Conservation (phyloP, 1,140 invertebrate species). For the Gerris buenoi region DNA sequence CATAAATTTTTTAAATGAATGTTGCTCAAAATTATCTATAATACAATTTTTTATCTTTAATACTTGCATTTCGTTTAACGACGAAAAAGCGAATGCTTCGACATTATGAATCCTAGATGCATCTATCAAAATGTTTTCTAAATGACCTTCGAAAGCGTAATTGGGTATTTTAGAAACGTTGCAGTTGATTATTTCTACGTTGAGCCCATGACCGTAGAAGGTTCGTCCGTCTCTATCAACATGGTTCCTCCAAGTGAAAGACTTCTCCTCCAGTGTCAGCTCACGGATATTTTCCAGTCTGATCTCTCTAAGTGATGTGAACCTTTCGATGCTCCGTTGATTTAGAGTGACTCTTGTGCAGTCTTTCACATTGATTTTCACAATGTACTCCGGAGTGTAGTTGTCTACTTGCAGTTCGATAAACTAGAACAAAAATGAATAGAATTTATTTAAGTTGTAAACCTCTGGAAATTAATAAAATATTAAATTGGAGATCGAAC, state of each 20-base stretch:
- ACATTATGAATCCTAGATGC: slow-evolving; percentile 42
- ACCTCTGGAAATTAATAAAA: no score
- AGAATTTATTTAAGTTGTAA: no score
- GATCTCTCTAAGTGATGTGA: slow-evolving; percentile 33
- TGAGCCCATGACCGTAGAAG: slow-evolving; percentile 22
- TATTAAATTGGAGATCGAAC: no score
- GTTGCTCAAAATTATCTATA: slow-evolving; percentile 44
- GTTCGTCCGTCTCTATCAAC: slow-evolving; percentile 27
- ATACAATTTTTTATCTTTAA: slow-evolving; percentile 37
- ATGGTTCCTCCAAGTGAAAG: slow-evolving; percentile 25
- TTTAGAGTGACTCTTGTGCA: slow-evolving; percentile 16
- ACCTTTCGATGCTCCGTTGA: slow-evolving; percentile 8
- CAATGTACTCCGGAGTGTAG: not conserved
- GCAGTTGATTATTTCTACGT: slow-evolving; percentile 30
- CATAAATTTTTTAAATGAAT: slow-evolving; percentile 63
- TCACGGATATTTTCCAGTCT: slow-evolving; percentile 34
- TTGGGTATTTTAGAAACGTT: slow-evolving; percentile 42
- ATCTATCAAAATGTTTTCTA: slow-evolving; percentile 47
- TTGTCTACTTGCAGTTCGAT: no score
- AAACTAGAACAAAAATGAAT: no score
- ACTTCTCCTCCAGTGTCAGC: slow-evolving; percentile 30
- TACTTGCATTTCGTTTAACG: slow-evolving; percentile 37
- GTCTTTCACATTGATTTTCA: slow-evolving; percentile 14
- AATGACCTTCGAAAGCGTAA: slow-evolving; percentile 49
- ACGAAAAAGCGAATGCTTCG: slow-evolving; percentile 55